Evolutionary conservation across 92 coral and sea anemone genomes (phyloP), one percentile per base, ranked within the genome.

Genomic region (Zoanthus solanderi): DNA sequence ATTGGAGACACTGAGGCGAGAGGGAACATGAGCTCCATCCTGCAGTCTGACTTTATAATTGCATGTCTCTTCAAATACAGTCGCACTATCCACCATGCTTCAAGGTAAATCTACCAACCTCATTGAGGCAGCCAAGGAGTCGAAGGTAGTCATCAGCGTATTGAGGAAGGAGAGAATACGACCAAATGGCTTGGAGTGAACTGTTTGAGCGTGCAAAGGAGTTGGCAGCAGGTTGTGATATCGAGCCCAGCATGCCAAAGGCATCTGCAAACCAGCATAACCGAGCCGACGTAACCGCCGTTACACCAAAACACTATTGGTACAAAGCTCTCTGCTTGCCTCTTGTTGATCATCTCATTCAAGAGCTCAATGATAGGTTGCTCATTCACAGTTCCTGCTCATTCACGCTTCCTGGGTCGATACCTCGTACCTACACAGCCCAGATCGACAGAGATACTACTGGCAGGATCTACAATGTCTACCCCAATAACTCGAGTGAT

Each of bases 1-100:
- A 18, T 28, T 81, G 86, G 86, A 11, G 86, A 81, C 45, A 48
- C 75, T 45, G 61, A 81, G 34, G 86, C 76, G 16, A 81, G 86
- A 83, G 87, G 50, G 7, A 31, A 83, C 2, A 5, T 66, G 77
- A 63, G 30, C 56, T 50, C 56, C 56, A 50, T 50, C 56, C 56
- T 50, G 56, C 56, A 50, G 56, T 50, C 56, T 6, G 10, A 6
- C 10, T 50, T 50, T 50, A 50, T 50, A 10, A 50, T 50, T 50
- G 56, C 56, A 10, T 10, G 6, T 50, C 56, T 10, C 7, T 6
- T 50, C 56, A 18, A 18, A 16, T 63, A 61, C 68, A 61, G 68
- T 61, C 23, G 16, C 13, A 61, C 23, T 61, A 17, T 61, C 16
- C 68, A 13, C 9, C 10, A 61, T 17, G 23, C 68, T 23, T 23